phyloP scores from a whole-genome alignment of 1,140 invertebrate genomes.

The Acromyrmex echinatior region DNA sequence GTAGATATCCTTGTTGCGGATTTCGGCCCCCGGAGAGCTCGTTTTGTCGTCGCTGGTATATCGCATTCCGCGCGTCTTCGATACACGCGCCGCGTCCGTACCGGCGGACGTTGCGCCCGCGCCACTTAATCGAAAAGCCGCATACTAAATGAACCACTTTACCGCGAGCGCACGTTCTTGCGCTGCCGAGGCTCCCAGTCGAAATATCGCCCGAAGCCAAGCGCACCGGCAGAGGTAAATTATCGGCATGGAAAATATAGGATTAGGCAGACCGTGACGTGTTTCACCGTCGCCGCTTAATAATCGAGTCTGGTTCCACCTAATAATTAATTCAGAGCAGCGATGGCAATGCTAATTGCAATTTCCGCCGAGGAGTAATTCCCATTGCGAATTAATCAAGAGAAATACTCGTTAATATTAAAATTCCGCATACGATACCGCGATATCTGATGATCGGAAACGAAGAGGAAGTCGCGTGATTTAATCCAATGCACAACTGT shows the following conservation, averaged over 20 bases:
- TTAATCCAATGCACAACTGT: constrained; percentile 16
- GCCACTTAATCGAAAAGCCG: constrained; percentile 64
- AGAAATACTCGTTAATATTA: constrained; percentile 21
- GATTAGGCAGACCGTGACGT: constrained; percentile 13
- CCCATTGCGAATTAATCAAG: constrained; percentile 36
- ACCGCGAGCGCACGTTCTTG: constrained; percentile 48
- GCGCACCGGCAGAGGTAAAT: constrained; percentile 15
- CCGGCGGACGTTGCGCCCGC: not conserved
- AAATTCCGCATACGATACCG: not conserved
- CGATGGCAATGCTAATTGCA: constrained; percentile 32
- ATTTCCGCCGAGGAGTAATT: constrained; percentile 15
- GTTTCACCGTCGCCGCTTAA: constrained; percentile 17
- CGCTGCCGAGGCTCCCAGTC: not conserved
- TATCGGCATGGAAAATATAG: constrained; percentile 47
- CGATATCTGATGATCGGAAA: constrained; percentile 18
- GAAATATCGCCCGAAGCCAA: constrained; percentile 18
- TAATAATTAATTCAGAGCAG: constrained; percentile 36
- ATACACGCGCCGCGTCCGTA: constrained; percentile 11
- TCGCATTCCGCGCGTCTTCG: constrained; percentile 59
- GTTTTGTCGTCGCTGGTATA: constrained; percentile 40
- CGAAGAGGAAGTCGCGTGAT: not conserved
- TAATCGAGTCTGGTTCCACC: constrained; percentile 36
- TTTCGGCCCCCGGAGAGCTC: constrained; percentile 46
- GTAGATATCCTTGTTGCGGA: constrained; percentile 44
- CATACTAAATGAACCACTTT: constrained; percentile 60